These are phyloP conservation scores for Silvanus unidentatus DNA, from an alignment of 2,888 invertebrate species.

Conservation along the genomic window DNA sequence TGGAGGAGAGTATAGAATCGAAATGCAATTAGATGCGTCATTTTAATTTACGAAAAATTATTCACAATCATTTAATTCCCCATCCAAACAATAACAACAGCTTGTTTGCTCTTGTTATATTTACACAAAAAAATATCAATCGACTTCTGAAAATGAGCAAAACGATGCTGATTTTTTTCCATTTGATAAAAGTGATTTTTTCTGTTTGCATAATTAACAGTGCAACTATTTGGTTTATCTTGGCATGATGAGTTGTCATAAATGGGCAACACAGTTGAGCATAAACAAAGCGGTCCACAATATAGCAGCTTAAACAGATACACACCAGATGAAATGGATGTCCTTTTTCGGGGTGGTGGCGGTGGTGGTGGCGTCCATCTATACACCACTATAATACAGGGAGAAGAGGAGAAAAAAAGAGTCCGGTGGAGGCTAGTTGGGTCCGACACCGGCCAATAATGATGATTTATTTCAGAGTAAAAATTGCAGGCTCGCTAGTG, in stretches of 20 bases:
- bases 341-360: conserved; percentile 28
- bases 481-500: conserved; percentile 52
- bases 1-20: too few relatives aligned
- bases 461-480: conserved; percentile 55
- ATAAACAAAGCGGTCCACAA: conserved; percentile 41
- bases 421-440: conserved; percentile 11
- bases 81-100: too few relatives aligned
- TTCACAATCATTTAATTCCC: too few relatives aligned
- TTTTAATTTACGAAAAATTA: too few relatives aligned
- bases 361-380: conserved; percentile 17
- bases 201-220: too few relatives aligned
- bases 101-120: too few relatives aligned
- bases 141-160: too few relatives aligned
- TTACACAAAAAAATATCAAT: too few relatives aligned
- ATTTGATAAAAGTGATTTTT: too few relatives aligned
- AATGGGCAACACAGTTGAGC: conserved; percentile 39
- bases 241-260: conserved; percentile 32
- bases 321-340: conserved; percentile 34
- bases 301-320: conserved; percentile 38
- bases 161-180: too few relatives aligned
- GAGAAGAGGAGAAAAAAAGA: conserved; percentile 6
- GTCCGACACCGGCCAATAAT: conserved; percentile 50
- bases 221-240: conserved; percentile 20
- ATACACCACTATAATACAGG: conserved; percentile 15
- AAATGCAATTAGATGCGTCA: too few relatives aligned